Evolutionary conservation across 2,888 invertebrate species (phyloP).

Genomic region (Capitulum mitella): DNA sequence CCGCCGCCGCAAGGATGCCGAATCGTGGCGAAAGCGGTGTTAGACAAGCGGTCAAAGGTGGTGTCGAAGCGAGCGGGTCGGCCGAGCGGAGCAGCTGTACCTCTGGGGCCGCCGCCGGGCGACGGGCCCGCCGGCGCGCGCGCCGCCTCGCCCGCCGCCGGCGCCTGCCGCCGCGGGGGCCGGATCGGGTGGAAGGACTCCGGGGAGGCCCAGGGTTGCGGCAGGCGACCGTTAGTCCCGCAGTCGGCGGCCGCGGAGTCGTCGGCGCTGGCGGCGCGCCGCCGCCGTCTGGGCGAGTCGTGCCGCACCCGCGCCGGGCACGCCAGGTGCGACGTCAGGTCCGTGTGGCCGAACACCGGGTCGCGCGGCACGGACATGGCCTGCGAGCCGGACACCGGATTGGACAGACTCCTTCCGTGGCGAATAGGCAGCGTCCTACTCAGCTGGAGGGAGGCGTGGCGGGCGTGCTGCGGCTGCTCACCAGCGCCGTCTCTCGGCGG

Average conservation of each 20-base stretch:
- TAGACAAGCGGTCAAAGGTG: background rate
- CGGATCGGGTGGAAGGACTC: background rate
- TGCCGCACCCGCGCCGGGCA: background rate
- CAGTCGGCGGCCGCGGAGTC: background rate
- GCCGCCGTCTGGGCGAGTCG: background rate
- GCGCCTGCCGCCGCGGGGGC: background rate
- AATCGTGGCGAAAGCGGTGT: background rate
- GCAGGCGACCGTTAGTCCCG: background rate
- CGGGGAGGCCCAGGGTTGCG: background rate
- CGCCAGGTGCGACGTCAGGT: constrained; percentile 11
- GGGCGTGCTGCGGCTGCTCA: constrained; percentile 23
- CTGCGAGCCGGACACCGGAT: constrained; percentile 13
- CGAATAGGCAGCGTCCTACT: too few species aligned
- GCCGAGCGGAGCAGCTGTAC: background rate
- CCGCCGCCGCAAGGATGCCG: background rate
- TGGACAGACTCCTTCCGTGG: constrained; percentile 10
- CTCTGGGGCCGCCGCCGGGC: constrained; percentile 10
- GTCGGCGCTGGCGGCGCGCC: background rate
- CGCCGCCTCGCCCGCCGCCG: background rate
- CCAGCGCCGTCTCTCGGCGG: background rate
- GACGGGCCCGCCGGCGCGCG: background rate
- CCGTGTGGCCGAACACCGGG: constrained; percentile 16
- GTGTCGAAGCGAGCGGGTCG: background rate
- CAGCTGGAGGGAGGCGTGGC: constrained; percentile 12
- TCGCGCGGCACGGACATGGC: constrained; percentile 19